phyloP scores from a whole-genome alignment of 2,113 vertebrate genomes.

The Manacus vitellinus region DNA sequence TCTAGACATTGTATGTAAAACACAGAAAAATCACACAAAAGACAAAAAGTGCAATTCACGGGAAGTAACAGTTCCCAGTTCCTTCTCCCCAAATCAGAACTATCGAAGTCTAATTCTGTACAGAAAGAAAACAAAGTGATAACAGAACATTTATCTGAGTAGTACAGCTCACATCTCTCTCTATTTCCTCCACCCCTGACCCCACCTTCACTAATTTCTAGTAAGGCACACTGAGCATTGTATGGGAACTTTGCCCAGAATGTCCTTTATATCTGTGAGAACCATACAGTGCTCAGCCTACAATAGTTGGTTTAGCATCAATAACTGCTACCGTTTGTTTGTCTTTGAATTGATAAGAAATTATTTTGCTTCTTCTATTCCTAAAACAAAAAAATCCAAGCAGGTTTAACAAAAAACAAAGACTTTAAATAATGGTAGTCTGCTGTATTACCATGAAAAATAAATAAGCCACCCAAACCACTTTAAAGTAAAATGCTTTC shows the following conservation, averaged over 20 bases:
- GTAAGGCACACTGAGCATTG: neutral
- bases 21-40: neutral
- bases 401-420: neutral
- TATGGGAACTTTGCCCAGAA: neutral
- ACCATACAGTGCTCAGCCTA: neutral
- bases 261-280: neutral
- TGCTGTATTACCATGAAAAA: neutral
- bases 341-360: neutral
- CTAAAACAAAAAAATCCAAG: neutral
- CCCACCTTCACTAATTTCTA: neutral
- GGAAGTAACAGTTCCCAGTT: neutral
- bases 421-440: neutral
- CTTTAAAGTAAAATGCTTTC: neutral
- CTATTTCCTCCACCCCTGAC: neutral
- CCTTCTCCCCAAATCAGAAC: neutral
- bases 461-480: neutral
- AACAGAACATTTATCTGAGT: neutral
- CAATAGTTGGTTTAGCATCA: accelerated
- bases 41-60: neutral
- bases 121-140: neutral
- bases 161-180: neutral
- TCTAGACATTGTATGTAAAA: neutral
- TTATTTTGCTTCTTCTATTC: neutral
- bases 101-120: neutral
- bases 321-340: neutral